These are phyloP conservation scores for Chloropsis hardwickii DNA, from an alignment of 2,113 vertebrate genomes.

Conservation along the genomic window DNA sequence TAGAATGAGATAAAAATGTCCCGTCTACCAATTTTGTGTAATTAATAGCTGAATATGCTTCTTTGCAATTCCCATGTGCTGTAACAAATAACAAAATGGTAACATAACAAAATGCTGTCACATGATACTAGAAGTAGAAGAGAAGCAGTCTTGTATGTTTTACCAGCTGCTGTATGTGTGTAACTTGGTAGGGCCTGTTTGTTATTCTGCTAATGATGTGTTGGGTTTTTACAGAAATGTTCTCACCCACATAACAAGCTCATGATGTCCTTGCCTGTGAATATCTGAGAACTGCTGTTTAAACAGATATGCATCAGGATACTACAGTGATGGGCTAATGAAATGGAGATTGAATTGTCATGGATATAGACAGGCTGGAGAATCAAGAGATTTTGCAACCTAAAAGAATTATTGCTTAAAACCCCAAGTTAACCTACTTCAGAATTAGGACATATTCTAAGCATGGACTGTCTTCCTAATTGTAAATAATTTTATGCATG, in stretches of 20 bases:
- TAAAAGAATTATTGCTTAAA: slow-evolving; percentile 16
- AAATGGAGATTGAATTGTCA: neutral
- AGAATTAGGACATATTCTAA: neutral
- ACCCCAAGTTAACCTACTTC: neutral
- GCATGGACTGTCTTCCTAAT: neutral
- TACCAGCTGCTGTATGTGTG: neutral
- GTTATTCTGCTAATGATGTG: neutral
- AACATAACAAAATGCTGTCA: neutral
- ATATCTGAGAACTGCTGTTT: slow-evolving; percentile 1
- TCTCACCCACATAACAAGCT: neutral
- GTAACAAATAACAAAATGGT: too few relatives aligned
- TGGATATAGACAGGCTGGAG: neutral
- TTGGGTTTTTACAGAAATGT: neutral
- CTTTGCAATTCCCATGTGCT: neutral
- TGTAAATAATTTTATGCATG: neutral
- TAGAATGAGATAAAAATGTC: neutral
- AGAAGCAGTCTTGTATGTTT: neutral
- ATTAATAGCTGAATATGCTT: neutral
- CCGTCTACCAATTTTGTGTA: neutral
- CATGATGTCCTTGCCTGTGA: neutral
- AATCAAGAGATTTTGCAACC: neutral
- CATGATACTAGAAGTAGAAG: neutral
- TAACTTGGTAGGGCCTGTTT: neutral
- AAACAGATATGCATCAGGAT: slow-evolving; percentile 5
- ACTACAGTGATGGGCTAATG: neutral